Evolutionary conservation across 2,888 invertebrate species (phyloP).

Genomic region (Erebia ligea): DNA sequence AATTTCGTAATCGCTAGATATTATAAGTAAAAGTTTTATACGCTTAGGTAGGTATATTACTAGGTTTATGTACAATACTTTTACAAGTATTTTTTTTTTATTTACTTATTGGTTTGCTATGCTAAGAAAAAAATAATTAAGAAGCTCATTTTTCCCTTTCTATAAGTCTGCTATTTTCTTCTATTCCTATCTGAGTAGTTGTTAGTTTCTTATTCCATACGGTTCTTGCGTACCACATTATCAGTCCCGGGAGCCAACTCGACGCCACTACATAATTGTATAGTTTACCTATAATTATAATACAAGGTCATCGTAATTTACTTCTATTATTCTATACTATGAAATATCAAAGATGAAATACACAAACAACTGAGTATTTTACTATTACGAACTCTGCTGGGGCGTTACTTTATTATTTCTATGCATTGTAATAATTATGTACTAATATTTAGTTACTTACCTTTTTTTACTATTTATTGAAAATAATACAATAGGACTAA

Average conservation of each 20-base stretch:
- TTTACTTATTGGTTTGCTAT: no score
- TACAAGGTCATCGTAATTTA: constrained; percentile 4
- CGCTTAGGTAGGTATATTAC: no score
- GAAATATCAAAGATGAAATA: constrained; percentile 3
- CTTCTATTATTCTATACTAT: background rate
- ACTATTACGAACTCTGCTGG: background rate
- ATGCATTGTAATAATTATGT: background rate
- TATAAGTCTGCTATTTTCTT: background rate
- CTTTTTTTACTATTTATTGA: no score
- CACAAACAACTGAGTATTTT: background rate
- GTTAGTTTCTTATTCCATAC: constrained; percentile 6
- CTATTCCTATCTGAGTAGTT: background rate
- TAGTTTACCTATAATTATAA: background rate
- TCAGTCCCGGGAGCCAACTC: constrained; percentile 2
- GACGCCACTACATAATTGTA: constrained; percentile 13
- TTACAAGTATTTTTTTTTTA: no score
- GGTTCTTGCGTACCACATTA: constrained; percentile 3
- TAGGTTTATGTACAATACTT: no score
- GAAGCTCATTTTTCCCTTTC: background rate
- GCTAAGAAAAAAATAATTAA: no score
- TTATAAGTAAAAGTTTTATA: background rate
- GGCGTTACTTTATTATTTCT: background rate
- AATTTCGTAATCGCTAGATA: background rate
- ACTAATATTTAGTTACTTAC: background rate
- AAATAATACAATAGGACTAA: no score